These are phyloP conservation scores for Ceuthmochares aereus DNA, from an alignment of 2,113 vertebrate species.

Conservation along the genomic window DNA sequence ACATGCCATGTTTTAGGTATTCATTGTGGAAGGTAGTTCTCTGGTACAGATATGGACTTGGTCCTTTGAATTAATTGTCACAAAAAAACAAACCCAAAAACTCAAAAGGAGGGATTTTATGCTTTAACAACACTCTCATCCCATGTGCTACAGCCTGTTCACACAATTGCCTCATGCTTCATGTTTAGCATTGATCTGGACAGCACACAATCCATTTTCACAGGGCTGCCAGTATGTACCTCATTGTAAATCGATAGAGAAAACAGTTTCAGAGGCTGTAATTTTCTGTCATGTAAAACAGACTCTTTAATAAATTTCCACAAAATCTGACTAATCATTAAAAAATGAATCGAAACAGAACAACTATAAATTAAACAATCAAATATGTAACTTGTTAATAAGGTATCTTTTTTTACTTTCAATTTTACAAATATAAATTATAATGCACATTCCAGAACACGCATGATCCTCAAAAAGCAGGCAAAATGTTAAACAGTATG, in stretches of 20 bases:
- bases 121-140: not conserved
- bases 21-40: not conserved
- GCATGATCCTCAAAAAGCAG: not conserved
- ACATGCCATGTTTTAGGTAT: not conserved
- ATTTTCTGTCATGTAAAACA: constrained; percentile 67
- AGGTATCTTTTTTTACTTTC: not conserved
- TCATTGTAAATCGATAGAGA: constrained; percentile 37
- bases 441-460: not conserved
- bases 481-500: not conserved
- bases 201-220: not conserved
- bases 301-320: constrained; percentile 62
- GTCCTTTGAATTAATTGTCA: not conserved
- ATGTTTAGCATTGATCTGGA: not conserved
- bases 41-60: not conserved
- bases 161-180: not conserved
- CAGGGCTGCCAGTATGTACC: not conserved
- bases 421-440: not conserved
- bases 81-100: not conserved
- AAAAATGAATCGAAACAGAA: constrained; percentile 72
- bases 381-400: constrained; percentile 35
- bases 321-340: constrained; percentile 64
- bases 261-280: constrained; percentile 37
- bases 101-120: not conserved
- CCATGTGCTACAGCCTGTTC: not conserved
- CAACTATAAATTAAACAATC: constrained; percentile 62